Conservation (phyloP, 2,888 invertebrate species). For the Tinea trinotella region DNA sequence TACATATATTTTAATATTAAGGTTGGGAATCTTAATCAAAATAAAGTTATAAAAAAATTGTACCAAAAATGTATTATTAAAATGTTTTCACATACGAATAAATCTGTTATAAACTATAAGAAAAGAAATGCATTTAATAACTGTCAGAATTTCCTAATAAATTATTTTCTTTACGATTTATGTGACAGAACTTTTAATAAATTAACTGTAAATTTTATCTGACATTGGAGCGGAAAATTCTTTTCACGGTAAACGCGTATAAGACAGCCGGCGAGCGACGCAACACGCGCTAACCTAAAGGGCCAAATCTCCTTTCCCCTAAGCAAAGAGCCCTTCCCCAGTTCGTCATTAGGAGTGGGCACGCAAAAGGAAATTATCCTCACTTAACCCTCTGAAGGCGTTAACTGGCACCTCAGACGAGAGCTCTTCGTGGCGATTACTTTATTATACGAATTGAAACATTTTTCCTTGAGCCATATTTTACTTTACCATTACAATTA, state of each 20-base stretch:
- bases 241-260: constrained; percentile 9
- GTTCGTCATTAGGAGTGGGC: constrained; percentile 61
- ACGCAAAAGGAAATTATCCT: constrained; percentile 71
- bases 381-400: constrained; percentile 70
- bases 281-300: constrained; percentile 4
- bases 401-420: constrained; percentile 68
- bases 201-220: constrained; percentile 7
- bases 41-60: no score
- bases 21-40: no score
- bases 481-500: no score
- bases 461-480: constrained; percentile 42
- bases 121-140: constrained; percentile 1
- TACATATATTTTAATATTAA: no score
- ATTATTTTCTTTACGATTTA: background rate
- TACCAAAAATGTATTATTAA: no score
- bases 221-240: constrained; percentile 6
- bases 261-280: constrained; percentile 7
- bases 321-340: constrained; percentile 10
- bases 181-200: constrained; percentile 8
- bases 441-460: constrained; percentile 65
- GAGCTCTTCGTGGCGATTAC: constrained; percentile 59
- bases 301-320: constrained; percentile 3
- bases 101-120: background rate
- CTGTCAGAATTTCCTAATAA: constrained; percentile 5
- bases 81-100: no score